phyloP scores from a whole-genome alignment of 2,888 invertebrate genomes.

The Halictus ligatus region DNA sequence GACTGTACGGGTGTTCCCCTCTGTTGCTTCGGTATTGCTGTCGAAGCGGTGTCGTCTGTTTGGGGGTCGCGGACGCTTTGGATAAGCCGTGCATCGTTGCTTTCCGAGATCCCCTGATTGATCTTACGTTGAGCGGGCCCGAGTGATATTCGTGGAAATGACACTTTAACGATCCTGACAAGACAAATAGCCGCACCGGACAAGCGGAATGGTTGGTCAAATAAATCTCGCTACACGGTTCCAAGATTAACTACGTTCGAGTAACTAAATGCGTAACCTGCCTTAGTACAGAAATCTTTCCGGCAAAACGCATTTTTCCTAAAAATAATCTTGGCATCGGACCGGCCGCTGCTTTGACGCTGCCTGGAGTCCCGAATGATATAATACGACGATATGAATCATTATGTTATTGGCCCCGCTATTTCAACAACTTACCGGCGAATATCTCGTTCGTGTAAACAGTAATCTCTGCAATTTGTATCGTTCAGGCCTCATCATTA shows the following conservation, averaged over 20 bases:
- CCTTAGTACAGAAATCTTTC: conserved; percentile 70
- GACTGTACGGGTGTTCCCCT: neutral
- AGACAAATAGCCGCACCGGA: conserved; percentile 72
- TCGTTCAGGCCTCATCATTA: conserved; percentile 15
- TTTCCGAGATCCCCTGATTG: conserved; percentile 62
- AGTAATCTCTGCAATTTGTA: conserved; percentile 32
- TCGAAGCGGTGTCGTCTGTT: neutral
- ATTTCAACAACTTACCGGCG: conserved; percentile 50
- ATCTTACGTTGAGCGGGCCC: conserved; percentile 56
- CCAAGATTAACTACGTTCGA: conserved; percentile 73
- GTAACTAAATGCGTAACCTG: conserved; percentile 70
- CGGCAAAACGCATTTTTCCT: conserved; percentile 70
- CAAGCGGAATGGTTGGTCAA: conserved; percentile 71
- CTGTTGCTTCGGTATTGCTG: neutral
- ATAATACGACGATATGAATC: conserved; percentile 65
- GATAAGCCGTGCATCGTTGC: conserved; percentile 55
- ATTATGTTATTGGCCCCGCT: conserved; percentile 48
- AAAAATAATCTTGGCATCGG: conserved; percentile 73
- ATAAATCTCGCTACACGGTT: conserved; percentile 73
- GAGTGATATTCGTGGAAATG: conserved; percentile 75
- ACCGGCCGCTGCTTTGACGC: conserved; percentile 48
- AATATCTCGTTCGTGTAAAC: conserved; percentile 45
- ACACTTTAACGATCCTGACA: conserved; percentile 75
- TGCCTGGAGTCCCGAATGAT: conserved; percentile 66
- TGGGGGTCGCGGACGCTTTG: conserved; percentile 42